phyloP scores from a whole-genome alignment of 2,113 vertebrate genomes.

The Microtus montanus region DNA sequence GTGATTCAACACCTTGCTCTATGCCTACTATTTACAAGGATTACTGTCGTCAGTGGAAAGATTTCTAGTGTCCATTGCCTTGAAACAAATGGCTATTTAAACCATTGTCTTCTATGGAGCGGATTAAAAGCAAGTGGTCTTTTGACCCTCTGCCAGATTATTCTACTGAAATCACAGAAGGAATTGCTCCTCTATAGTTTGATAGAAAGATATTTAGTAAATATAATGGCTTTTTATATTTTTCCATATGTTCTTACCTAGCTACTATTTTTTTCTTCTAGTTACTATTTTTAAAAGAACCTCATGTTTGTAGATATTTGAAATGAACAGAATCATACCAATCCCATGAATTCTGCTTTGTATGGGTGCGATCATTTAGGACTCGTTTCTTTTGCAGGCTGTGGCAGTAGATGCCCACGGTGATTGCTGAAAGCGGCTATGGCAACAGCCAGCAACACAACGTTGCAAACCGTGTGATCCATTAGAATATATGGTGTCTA shows the following conservation, averaged over 20 bases:
- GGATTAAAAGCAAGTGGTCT: not conserved
- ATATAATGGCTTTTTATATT: conserved; percentile 35
- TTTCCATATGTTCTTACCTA: not conserved
- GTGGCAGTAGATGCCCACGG: not conserved
- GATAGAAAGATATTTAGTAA: conserved; percentile 2
- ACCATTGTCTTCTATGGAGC: not conserved
- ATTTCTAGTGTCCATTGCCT: not conserved
- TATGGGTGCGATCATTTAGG: not conserved
- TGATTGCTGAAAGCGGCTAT: not conserved
- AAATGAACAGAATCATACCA: not conserved
- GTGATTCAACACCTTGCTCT: not conserved
- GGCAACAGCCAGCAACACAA: too few relatives aligned
- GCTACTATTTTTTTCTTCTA: not conserved
- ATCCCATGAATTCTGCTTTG: not conserved
- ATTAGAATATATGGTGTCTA: not conserved
- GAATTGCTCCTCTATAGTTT: not conserved
- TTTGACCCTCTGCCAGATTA: not conserved
- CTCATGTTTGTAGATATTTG: not conserved
- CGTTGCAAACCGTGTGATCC: not conserved
- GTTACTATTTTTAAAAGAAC: not conserved
- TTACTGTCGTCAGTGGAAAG: not conserved
- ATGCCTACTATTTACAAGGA: not conserved
- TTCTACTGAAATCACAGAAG: conserved; percentile 14
- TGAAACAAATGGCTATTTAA: not conserved
- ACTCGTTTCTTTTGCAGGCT: not conserved